Percentiles rank a stretch among this genome's conserved stretches.
Evolutionary conservation across 2,113 vertebrate species (phyloP).

Genomic region (Bucco capensis): DNA sequence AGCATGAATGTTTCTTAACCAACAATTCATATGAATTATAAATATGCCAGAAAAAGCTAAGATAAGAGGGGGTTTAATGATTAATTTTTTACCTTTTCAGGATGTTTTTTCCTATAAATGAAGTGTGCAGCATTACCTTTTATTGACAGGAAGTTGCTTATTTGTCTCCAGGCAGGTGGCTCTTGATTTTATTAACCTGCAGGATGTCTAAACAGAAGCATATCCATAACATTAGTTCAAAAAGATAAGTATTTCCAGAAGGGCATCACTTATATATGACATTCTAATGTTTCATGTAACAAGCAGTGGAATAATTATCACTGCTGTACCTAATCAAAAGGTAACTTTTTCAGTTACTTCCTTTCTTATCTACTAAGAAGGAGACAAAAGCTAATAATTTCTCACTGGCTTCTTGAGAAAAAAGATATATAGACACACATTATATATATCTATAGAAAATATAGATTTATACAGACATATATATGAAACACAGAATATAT

Average conservation of each 20-base stretch:
- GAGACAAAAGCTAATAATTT: background rate
- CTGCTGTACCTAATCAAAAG: background rate
- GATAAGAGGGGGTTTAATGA: background rate
- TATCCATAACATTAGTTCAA: background rate
- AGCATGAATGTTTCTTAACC: background rate
- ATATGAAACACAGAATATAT: too few species aligned
- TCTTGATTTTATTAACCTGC: constrained; percentile 48
- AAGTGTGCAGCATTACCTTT: constrained; percentile 29
- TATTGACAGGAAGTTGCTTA: constrained; percentile 48
- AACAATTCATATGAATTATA: background rate
- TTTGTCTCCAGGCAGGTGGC: constrained; percentile 17
- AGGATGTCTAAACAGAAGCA: background rate
- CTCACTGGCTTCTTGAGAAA: background rate
- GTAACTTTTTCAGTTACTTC: background rate
- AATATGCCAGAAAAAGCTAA: background rate
- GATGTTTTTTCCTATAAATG: constrained; percentile 38
- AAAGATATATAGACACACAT: background rate
- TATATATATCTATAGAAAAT: too few species aligned
- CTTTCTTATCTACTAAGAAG: too few species aligned
- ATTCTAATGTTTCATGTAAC: background rate
- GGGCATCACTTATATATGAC: background rate
- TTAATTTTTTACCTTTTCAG: background rate
- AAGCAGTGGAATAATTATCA: background rate
- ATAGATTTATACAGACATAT: too few species aligned
- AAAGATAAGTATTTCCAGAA: constrained; percentile 30